Evolutionary conservation across 2,888 invertebrate genomes (phyloP).

Genomic region (Melanargia galathea): DNA sequence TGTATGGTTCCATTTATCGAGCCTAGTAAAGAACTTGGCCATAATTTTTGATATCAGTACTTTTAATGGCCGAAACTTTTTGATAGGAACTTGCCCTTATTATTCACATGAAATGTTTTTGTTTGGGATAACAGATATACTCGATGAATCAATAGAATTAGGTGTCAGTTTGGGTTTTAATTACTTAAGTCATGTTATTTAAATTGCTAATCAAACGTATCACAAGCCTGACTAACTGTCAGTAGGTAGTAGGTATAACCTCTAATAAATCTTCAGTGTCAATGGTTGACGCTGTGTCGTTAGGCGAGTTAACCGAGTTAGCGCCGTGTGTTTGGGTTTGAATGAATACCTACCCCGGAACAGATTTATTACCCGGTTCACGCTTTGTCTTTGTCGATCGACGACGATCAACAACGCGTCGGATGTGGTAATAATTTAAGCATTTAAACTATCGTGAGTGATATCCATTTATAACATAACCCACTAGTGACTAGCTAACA

Average conservation of each 20-base stretch:
- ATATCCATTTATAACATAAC: too few species aligned
- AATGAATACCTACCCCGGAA: slow-evolving; percentile 34
- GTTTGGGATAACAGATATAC: too few species aligned
- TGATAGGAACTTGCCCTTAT: too few species aligned
- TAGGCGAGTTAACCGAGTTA: slow-evolving; percentile 17
- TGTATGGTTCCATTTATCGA: too few species aligned
- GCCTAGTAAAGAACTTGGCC: too few species aligned
- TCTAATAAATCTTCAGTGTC: slow-evolving; percentile 28
- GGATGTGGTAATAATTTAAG: slow-evolving; percentile 19
- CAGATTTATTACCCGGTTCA: slow-evolving; percentile 34
- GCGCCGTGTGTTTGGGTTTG: slow-evolving; percentile 21
- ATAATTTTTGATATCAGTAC: too few species aligned
- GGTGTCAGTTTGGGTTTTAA: neutral
- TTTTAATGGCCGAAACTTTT: too few species aligned
- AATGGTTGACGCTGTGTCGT: slow-evolving; percentile 26
- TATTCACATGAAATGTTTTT: too few species aligned
- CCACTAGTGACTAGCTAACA: too few species aligned
- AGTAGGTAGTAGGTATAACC: neutral
- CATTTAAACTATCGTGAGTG: neutral
- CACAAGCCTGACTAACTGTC: neutral
- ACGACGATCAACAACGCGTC: neutral
- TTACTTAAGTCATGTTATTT: neutral
- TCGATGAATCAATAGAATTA: too few species aligned
- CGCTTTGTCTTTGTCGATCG: slow-evolving; percentile 30
- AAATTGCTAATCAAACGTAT: slow-evolving; percentile 19